A percentile compares a stretch with the other conserved stretches of the same genome.
Evolutionary conservation across 2,888 invertebrate species (phyloP).

Genomic region (Cactoblastis cactorum): DNA sequence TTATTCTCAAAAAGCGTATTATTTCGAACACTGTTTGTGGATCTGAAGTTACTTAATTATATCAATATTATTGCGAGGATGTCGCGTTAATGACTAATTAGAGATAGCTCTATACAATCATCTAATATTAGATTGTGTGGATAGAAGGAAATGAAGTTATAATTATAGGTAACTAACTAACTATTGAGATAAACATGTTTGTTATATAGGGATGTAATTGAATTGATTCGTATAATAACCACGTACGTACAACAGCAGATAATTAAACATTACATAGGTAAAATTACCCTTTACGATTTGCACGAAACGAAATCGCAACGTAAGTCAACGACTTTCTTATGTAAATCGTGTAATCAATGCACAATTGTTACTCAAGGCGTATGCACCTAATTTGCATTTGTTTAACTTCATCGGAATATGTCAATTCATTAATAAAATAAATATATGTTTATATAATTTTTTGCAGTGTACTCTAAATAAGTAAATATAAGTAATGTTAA

Average conservation of each 20-base stretch:
- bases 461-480: no score
- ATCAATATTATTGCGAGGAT: not conserved
- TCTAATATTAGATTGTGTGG: no score
- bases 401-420: not conserved
- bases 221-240: not conserved
- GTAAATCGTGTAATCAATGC: constrained; percentile 5
- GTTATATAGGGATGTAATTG: not conserved
- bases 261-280: not conserved
- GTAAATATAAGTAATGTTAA: no score
- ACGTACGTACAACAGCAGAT: not conserved
- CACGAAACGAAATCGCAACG: not conserved
- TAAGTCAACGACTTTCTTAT: not conserved
- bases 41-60: not conserved
- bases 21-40: not conserved
- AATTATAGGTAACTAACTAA: no score
- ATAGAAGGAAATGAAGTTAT: no score
- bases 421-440: not conserved
- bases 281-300: no score
- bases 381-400: not conserved
- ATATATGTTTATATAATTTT: not conserved
- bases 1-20: no score
- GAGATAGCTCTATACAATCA: not conserved
- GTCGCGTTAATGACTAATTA: not conserved
- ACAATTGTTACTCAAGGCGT: not conserved
- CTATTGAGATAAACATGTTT: not conserved